A percentile compares a stretch with the other conserved stretches of the same genome.
Evolutionary conservation across 1,140 invertebrate species (phyloP).

Genomic region (Pectinophora gossypiella): DNA sequence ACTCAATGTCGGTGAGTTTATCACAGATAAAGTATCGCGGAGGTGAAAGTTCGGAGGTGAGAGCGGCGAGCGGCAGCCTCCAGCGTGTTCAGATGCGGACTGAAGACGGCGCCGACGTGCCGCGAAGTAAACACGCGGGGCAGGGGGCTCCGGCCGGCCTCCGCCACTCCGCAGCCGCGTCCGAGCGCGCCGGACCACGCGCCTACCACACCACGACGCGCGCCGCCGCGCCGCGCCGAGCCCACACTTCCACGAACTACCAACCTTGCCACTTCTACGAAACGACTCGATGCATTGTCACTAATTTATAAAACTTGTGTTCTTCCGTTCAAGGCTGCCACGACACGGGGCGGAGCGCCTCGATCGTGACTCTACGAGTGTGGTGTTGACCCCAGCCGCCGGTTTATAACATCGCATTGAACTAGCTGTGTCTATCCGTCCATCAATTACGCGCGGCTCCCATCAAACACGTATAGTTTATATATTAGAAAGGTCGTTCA

Average conservation of each 20-base stretch:
- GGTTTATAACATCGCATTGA: neutral
- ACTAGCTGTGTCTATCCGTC: neutral
- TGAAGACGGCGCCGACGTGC: slow-evolving; percentile 26
- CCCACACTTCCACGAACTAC: slow-evolving; percentile 60
- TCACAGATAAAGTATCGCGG: slow-evolving; percentile 64
- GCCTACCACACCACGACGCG: slow-evolving; percentile 11
- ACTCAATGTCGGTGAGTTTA: slow-evolving; percentile 57
- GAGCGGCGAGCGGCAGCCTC: slow-evolving; percentile 30
- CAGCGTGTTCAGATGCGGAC: slow-evolving; percentile 48
- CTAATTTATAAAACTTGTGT: slow-evolving; percentile 67
- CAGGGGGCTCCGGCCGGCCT: slow-evolving; percentile 11
- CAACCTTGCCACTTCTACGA: slow-evolving; percentile 66
- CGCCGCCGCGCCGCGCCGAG: slow-evolving; percentile 36
- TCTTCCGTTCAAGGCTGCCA: slow-evolving; percentile 36
- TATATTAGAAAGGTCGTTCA: no score
- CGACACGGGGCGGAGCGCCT: slow-evolving; percentile 20
- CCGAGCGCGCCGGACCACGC: slow-evolving; percentile 22
- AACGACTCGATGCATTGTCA: slow-evolving; percentile 66
- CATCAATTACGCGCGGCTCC: neutral
- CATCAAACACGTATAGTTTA: no score
- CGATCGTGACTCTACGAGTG: neutral
- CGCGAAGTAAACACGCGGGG: slow-evolving; percentile 19
- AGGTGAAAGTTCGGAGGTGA: slow-evolving; percentile 63
- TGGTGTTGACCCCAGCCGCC: neutral
- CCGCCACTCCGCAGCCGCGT: slow-evolving; percentile 16